phyloP scores from a whole-genome alignment of 1,140 invertebrate genomes.

The Drosophila setifemur region DNA sequence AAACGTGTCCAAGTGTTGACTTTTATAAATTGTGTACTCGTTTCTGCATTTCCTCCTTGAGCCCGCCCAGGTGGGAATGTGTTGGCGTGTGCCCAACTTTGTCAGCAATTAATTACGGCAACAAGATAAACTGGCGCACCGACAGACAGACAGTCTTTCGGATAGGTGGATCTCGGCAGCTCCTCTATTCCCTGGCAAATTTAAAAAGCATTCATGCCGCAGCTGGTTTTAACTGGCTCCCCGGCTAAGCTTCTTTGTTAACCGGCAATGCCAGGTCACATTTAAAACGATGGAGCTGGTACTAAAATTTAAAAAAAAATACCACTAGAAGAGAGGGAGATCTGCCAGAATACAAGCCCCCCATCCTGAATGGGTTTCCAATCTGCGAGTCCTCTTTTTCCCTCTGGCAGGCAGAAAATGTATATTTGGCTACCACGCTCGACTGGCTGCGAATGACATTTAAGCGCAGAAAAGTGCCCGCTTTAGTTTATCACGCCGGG shows the following conservation, averaged over 20 bases:
- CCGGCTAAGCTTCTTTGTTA: too few relatives aligned
- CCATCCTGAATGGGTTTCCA: not conserved
- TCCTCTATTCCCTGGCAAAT: slow-evolving; percentile 18
- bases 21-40: slow-evolving; percentile 78
- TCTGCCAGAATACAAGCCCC: not conserved
- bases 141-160: not conserved
- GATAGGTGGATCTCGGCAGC: slow-evolving; percentile 4
- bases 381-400: slow-evolving; percentile 42
- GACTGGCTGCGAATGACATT: slow-evolving; percentile 66
- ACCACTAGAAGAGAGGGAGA: too few relatives aligned
- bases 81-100: slow-evolving; percentile 65
- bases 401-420: slow-evolving; percentile 34
- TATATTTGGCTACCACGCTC: slow-evolving; percentile 61
- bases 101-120: slow-evolving; percentile 72
- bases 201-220: slow-evolving; percentile 61
- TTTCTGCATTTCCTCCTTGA: slow-evolving; percentile 22
- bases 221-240: too few relatives aligned
- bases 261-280: too few relatives aligned
- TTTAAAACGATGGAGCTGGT: too few relatives aligned
- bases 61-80: slow-evolving; percentile 36
- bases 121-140: slow-evolving; percentile 8
- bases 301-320: too few relatives aligned
- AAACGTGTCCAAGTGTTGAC: slow-evolving; percentile 77
- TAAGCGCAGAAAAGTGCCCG: slow-evolving; percentile 22
- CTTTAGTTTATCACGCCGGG: slow-evolving; percentile 59